Evolutionary conservation across 1,140 invertebrate genomes (phyloP), one percentile per base, ranked within the genome.

Genomic region (Drosophila watanabei): DNA sequence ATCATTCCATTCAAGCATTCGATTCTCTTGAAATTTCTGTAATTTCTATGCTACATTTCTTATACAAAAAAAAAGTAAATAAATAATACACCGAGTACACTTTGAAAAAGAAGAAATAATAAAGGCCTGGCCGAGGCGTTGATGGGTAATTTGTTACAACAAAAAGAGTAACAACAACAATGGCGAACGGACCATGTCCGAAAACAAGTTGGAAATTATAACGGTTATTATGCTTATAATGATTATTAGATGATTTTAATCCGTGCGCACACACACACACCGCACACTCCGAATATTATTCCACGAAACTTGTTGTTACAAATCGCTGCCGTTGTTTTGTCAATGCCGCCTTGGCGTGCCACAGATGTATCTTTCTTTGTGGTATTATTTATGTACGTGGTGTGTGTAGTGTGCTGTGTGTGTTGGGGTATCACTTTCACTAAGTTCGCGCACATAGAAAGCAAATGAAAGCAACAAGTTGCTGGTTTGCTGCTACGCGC

Each of bases 81-180:
- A 75, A 46, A 58, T 24, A 58, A 32, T 13, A 41, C 5, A 13
- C 24, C 0, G 5, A 33, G 18, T n/a, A 28, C 13, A 32, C 11
- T 2, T 7, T 2, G 11, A 0, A 18, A 1, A 11, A 68, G 56
- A 56, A 76, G 59, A 13, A 54, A 35, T 35, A 54, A 33, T 18
- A 54, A 54, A 54, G 51, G 33, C 33, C 35, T 37, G 52, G 52
- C 54, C 54, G 9, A 78, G 72, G 85, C 80, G 84, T 88, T 89
- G 84, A 83, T 88, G 80, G 80, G 45, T 87, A 84, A 89, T 87
- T 87, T 88, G 84, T 87, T 80, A 71, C 80, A n/a, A n/a, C n/a
- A n/a, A n/a, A n/a, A n/a, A n/a, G n/a, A n/a, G n/a, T n/a, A 88
- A 69, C 80, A 83, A 69, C 37, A 57, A 51, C 69, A 60, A 60